A percentile compares a stretch with the other conserved stretches of the same genome.
These are phyloP conservation scores for Meloidogyne exigua DNA, from an alignment of 1,140 invertebrate genomes.

Conservation along the genomic window DNA sequence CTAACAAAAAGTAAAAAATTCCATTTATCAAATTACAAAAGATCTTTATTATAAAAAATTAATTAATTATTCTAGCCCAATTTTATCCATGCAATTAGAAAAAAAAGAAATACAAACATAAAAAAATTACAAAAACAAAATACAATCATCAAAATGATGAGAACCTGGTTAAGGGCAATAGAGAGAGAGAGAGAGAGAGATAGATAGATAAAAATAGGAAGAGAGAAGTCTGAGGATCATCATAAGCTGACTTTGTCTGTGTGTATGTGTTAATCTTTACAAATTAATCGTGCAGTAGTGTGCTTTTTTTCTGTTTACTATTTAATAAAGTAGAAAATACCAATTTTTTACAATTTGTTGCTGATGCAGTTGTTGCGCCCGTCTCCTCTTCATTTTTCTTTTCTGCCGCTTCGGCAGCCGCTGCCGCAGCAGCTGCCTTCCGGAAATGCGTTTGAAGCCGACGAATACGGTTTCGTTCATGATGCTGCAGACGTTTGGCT, in stretches of 20 bases:
- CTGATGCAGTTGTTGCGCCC: not conserved
- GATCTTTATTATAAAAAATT: too few species aligned
- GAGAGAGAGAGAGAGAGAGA: not conserved
- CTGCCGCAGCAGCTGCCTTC: slow-evolving; percentile 38
- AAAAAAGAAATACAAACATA: not conserved
- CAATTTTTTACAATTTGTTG: slow-evolving; percentile 2
- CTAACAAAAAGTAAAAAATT: too few species aligned
- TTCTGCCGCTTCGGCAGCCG: not conserved
- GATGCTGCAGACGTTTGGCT: slow-evolving; percentile 45
- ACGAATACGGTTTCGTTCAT: slow-evolving; percentile 48
- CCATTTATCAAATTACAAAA: too few species aligned
- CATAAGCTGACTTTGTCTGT: slow-evolving; percentile 4
- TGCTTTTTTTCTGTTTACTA: slow-evolving; percentile 1
- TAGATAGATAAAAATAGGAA: not conserved
- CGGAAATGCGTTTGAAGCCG: slow-evolving; percentile 40
- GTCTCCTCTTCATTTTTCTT: slow-evolving; percentile 12
- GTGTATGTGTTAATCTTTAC: not conserved
- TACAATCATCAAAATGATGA: slow-evolving; percentile 5
- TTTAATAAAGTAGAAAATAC: slow-evolving; percentile 2
- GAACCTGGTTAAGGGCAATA: slow-evolving; percentile 3
- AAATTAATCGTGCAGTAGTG: not conserved
- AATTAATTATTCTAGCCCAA: not conserved
- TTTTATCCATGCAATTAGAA: not conserved
- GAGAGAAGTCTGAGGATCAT: not conserved
- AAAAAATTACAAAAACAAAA: not conserved